A percentile compares a stretch with the other conserved stretches of the same genome.
Conservation (phyloP, 2,113 vertebrate species). For the Orcinus orca region DNA sequence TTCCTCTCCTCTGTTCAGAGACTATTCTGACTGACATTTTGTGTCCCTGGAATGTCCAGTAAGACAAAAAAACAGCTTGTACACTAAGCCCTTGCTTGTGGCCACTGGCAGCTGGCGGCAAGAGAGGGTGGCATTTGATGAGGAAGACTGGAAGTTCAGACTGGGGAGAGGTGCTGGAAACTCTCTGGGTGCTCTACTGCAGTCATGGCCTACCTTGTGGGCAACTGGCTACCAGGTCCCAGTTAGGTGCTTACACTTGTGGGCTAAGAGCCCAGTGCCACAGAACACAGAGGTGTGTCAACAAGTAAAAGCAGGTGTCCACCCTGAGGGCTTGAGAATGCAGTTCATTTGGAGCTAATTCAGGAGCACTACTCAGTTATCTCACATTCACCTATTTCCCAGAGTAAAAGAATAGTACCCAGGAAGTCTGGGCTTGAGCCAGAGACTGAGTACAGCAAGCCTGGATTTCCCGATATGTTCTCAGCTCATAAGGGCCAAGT, state of each 20-base stretch:
- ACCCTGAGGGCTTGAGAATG: background rate
- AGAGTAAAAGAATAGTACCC: background rate
- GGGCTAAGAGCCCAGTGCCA: background rate
- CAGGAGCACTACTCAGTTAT: background rate
- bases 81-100: background rate
- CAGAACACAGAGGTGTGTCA: background rate
- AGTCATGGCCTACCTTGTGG: background rate
- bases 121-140: background rate
- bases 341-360: background rate
- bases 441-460: background rate
- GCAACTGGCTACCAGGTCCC: background rate
- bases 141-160: background rate
- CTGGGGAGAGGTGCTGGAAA: background rate
- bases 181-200: background rate
- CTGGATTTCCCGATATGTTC: background rate
- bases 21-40: background rate
- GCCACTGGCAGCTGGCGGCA: background rate
- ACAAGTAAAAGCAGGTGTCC: background rate
- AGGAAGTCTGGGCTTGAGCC: background rate
- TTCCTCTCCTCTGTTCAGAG: constrained; percentile 14
- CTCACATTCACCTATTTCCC: background rate
- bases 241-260: background rate
- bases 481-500: background rate
- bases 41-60: background rate
- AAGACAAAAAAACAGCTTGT: background rate